Base-by-base conservation (phyloP, 2,888 invertebrate genomes). In the Limnephilus rhombicus region DNA sequence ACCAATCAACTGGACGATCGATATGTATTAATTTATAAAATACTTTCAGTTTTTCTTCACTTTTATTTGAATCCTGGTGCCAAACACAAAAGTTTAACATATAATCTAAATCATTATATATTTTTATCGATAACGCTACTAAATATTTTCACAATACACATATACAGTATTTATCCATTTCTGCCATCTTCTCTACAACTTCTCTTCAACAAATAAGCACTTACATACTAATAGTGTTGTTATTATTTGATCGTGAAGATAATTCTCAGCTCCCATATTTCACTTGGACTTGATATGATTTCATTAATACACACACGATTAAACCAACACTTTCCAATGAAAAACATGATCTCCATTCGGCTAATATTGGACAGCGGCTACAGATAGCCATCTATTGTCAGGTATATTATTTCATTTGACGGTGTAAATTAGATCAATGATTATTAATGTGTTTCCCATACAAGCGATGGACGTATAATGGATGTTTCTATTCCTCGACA, bases 371-470 rank as follows among this genome's bases (percentile, higher is more conserved):
- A 24, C 68, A 24, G 68, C 24, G 9, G 68, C n/a, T 24, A 68
- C 7, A 24, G 68, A 68, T 68, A 68, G 68, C 68, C 68, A 68
- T 68, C 68, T 24, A 68, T 68, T 68, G 68, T 68, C 68, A 68
- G 68, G 24, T 18, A 85, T 90, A 90, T 92, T 86, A 93, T 93
- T 93, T 93, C 93, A 92, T 93, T 93, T 91, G 92, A 85, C 91
- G 92, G 89, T 81, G 89, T 92, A 91, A 92, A 93, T 92, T 93
- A 92, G 92, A 92, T 92, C 91, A 93, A 93, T 93, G 93, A 88
- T 92, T 93, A 92, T 93, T 93, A 93, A 93, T 92, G 93, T 93
- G 81, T 93, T 93, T 93, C 92, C 92, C 93, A 92, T 93, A 92
- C 89, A 90, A 90, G 29, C 87, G 68, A 68, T n/a, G 68, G 68